Conservation (phyloP, 2,113 vertebrate genomes). For the Rhynchomys soricoides region DNA sequence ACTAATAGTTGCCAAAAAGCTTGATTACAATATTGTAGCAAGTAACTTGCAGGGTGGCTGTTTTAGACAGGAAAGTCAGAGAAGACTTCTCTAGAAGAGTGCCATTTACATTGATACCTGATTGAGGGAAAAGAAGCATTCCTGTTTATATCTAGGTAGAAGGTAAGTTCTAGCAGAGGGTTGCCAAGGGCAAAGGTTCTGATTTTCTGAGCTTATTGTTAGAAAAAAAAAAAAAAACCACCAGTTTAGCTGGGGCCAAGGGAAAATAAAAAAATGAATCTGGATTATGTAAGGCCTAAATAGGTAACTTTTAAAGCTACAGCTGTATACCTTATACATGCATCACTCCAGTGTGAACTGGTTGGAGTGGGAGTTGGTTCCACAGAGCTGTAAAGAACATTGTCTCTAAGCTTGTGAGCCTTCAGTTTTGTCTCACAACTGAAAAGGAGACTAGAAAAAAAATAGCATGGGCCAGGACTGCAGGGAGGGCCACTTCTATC, state of each 20-base stretch:
- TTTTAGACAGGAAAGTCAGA: background rate
- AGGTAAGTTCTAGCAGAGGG: background rate
- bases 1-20: background rate
- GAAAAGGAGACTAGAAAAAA: background rate
- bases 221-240: constrained; percentile 4
- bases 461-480: background rate
- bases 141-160: background rate
- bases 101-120: background rate
- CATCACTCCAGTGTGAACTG: background rate
- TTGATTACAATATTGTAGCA: background rate
- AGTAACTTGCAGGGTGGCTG: background rate
- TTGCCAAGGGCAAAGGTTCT: background rate
- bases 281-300: background rate
- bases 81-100: background rate
- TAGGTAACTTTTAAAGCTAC: background rate
- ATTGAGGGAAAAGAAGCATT: background rate
- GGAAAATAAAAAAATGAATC: background rate
- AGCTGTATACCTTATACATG: background rate
- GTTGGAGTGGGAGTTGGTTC: too few species aligned
- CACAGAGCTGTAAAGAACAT: background rate
- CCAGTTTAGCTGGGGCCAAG: background rate
- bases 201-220: background rate
- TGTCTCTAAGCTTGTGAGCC: background rate
- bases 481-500: background rate
- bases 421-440: background rate